These are phyloP conservation scores for Eupithecia dodoneata DNA, from an alignment of 2,888 invertebrate species.

Conservation along the genomic window DNA sequence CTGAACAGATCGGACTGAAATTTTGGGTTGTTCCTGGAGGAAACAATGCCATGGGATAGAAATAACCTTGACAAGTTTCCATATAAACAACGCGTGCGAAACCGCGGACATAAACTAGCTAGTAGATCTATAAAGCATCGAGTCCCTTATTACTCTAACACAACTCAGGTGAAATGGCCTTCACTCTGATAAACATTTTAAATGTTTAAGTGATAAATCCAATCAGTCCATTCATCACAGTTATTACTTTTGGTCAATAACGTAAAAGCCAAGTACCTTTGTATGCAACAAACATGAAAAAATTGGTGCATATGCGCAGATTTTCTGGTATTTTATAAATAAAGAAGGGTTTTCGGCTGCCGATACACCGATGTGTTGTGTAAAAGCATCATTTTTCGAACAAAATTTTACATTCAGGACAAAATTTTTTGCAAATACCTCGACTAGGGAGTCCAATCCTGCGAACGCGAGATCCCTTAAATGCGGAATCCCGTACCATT, in stretches of 20 bases:
- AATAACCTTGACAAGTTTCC: no score
- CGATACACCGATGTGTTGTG: slow-evolving; percentile 2
- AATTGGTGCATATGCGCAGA: not conserved
- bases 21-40: no score
- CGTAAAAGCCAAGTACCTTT: not conserved
- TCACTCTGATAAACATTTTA: not conserved
- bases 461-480: no score
- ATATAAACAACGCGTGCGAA: no score
- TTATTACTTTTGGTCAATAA: not conserved
- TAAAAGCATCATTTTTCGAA: not conserved
- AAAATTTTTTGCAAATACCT: not conserved
- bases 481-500: no score
- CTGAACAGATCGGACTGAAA: no score
- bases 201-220: not conserved
- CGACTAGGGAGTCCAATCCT: not conserved
- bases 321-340: slow-evolving; percentile 3
- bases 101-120: no score
- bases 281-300: not conserved
- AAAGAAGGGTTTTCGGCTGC: not conserved
- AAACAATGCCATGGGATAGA: no score
- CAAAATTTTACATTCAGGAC: not conserved
- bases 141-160: no score
- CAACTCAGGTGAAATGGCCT: not conserved
- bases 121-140: no score
- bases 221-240: not conserved